Evolutionary conservation across 2,113 vertebrate species (phyloP).

Genomic region (Malaclemys terrapin): DNA sequence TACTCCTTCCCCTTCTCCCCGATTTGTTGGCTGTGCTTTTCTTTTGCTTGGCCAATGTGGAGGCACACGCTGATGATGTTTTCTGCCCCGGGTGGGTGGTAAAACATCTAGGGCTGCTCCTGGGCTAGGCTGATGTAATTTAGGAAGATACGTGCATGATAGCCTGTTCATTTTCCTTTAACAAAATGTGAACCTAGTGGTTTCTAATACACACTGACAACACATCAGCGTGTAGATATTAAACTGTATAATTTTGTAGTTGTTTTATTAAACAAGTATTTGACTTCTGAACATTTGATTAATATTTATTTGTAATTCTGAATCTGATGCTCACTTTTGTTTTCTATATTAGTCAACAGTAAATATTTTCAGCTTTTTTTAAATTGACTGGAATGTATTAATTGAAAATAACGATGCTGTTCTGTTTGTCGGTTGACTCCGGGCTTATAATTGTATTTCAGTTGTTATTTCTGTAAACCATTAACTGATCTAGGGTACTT

Average conservation of each 20-base stretch:
- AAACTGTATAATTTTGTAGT: background rate
- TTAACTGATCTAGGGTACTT: background rate
- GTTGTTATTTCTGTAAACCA: background rate
- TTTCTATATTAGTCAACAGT: too few species aligned
- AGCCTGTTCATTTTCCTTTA: background rate
- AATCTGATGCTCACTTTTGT: background rate
- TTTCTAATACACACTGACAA: background rate
- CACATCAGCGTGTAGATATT: background rate
- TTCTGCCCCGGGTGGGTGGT: background rate
- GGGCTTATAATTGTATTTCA: background rate
- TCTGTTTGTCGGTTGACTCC: background rate
- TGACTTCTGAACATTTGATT: background rate
- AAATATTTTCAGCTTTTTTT: background rate
- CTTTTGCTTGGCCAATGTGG: too few species aligned
- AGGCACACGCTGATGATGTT: fast-evolving
- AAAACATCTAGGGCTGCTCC: fast-evolving
- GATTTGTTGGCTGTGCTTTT: too few species aligned
- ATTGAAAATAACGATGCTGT: background rate
- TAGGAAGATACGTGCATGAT: background rate
- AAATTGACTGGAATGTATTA: background rate
- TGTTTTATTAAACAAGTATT: background rate
- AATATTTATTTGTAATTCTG: background rate
- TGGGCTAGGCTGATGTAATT: background rate
- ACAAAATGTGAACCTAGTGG: background rate
- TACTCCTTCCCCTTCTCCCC: too few species aligned